Evolutionary conservation across 2,113 vertebrate genomes (phyloP).

Genomic region (Rhinichthys klamathensis): DNA sequence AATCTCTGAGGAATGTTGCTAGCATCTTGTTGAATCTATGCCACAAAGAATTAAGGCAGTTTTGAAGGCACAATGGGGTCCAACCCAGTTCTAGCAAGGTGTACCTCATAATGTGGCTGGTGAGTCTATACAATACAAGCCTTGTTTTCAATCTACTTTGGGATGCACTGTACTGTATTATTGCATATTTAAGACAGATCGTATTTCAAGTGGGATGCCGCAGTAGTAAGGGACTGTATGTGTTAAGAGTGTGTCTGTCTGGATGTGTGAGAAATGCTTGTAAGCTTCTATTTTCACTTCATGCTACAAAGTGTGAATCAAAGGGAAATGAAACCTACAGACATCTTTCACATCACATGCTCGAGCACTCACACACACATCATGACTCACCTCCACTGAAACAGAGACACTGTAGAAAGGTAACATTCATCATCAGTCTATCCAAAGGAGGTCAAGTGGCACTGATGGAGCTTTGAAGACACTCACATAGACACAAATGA

Average conservation of each 20-base stretch:
- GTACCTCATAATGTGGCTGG: no score
- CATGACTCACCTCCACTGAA: constrained; percentile 27
- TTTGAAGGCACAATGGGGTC: no score
- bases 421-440: constrained; percentile 45
- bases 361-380: not conserved
- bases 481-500: not conserved
- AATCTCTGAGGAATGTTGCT: no score
- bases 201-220: not conserved
- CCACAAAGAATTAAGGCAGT: no score
- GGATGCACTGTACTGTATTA: not conserved
- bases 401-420: constrained; percentile 25
- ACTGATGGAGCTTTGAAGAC: constrained; percentile 28
- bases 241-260: not conserved
- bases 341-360: not conserved
- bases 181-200: no score
- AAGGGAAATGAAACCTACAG: constrained; percentile 8
- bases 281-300: constrained; percentile 8
- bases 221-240: not conserved
- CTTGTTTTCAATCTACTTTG: not conserved
- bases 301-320: constrained; percentile 2
- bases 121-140: no score
- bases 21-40: no score
- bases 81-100: no score
- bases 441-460: constrained; percentile 2
- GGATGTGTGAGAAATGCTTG: not conserved